A percentile compares a stretch with the other conserved stretches of the same genome.
These are phyloP conservation scores for Zaprionus ornatus DNA, from an alignment of 1,140 invertebrate genomes.

Conservation along the genomic window DNA sequence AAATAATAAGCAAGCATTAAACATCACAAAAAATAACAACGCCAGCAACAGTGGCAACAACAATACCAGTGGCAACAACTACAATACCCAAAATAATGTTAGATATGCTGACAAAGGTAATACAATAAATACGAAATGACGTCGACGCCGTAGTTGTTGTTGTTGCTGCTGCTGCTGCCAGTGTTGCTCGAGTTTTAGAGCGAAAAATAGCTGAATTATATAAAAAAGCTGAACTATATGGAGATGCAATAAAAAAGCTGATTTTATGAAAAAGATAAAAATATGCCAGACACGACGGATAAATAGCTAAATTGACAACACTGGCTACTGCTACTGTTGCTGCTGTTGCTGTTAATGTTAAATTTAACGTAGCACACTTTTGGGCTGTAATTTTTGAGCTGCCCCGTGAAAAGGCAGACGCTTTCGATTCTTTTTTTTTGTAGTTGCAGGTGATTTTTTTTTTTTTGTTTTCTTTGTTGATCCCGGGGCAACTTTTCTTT, in stretches of 20 bases:
- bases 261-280: too few relatives aligned
- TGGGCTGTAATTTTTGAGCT: conserved; percentile 43
- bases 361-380: conserved; percentile 73
- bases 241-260: too few relatives aligned
- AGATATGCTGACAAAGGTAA: conserved; percentile 81
- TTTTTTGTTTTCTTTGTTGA: conserved; percentile 4
- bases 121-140: conserved; percentile 81
- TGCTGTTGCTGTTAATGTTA: conserved; percentile 64
- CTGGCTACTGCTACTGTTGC: conserved; percentile 6
- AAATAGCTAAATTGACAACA: too few relatives aligned
- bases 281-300: too few relatives aligned
- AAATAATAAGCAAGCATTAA: conserved; percentile 82
- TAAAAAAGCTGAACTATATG: too few relatives aligned
- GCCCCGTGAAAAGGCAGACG: conserved; percentile 20
- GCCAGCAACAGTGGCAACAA: conserved; percentile 1
- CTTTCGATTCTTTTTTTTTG: conserved; percentile 19
- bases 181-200: not conserved
- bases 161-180: conserved; percentile 9
- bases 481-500: conserved; percentile 42
- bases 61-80: conserved; percentile 22
- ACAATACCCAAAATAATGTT: conserved; percentile 68
- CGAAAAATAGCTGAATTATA: too few relatives aligned
- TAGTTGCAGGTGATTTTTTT: conserved; percentile 25
- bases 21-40: conserved; percentile 57
- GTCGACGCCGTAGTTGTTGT: conserved; percentile 13